Evolutionary conservation across 2,888 invertebrate genomes (phyloP).

Genomic region (Torymus auratus): DNA sequence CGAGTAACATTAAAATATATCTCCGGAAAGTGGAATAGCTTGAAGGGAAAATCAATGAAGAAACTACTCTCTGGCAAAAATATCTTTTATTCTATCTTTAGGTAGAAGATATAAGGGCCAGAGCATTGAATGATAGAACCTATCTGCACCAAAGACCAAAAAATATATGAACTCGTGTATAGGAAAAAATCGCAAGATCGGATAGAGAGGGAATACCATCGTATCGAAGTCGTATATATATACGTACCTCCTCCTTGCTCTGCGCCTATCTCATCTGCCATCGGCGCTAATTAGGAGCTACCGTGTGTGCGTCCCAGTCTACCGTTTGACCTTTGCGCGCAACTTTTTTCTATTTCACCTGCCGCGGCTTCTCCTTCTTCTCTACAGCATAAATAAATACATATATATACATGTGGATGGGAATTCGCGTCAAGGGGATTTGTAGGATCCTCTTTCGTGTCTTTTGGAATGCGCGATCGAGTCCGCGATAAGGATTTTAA

Average conservation of each 20-base stretch:
- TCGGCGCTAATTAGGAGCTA: constrained; percentile 58
- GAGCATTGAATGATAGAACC: no score
- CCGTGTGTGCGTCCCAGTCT: constrained; percentile 29
- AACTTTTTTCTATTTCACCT: constrained; percentile 20
- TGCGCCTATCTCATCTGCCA: constrained; percentile 57
- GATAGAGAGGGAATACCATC: background rate
- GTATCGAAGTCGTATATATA: background rate
- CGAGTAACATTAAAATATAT: no score
- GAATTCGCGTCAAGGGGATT: constrained; percentile 32
- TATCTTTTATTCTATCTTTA: no score
- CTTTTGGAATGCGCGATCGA: constrained; percentile 41
- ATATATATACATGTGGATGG: background rate
- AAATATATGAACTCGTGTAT: constrained; percentile 7
- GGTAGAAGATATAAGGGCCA: no score
- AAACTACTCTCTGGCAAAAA: no score
- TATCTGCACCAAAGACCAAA: background rate
- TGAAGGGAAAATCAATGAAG: no score
- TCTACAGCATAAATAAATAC: constrained; percentile 16
- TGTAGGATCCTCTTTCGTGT: background rate
- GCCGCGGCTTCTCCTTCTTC: background rate
- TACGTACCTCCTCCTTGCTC: background rate
- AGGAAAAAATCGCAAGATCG: background rate
- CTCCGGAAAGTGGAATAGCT: no score
- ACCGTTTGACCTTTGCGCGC: constrained; percentile 32
- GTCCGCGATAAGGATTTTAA: constrained; percentile 36